These are phyloP conservation scores for Neuroscelio doddi DNA, from an alignment of 2,888 invertebrate genomes.

Conservation along the genomic window DNA sequence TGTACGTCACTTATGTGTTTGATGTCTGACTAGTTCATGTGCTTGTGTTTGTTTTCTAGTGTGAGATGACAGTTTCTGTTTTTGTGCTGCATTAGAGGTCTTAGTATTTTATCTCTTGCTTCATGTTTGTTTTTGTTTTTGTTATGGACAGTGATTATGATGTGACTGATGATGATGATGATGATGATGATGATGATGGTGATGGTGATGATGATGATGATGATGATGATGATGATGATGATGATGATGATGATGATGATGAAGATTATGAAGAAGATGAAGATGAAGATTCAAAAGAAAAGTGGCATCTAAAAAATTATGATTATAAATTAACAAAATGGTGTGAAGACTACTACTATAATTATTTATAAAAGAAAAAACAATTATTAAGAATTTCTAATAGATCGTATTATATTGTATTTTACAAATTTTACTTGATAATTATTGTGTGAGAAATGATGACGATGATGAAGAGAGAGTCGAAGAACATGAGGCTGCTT, in stretches of 20 bases:
- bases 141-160: no score
- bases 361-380: constrained; percentile 69
- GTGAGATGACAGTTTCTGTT: no score
- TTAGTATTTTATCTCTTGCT: no score
- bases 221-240: constrained; percentile 24
- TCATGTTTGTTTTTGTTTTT: no score
- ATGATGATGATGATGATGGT: no score
- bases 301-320: constrained; percentile 63
- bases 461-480: constrained; percentile 51
- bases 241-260: constrained; percentile 29
- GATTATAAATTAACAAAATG: constrained; percentile 66
- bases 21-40: no score
- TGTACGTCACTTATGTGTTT: no score
- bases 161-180: no score
- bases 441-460: constrained; percentile 54
- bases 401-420: constrained; percentile 70
- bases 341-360: constrained; percentile 71
- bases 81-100: no score
- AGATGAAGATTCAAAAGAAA: constrained; percentile 49
- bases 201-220: no score
- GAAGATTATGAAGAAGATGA: constrained; percentile 28
- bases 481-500: constrained; percentile 52
- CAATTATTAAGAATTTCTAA: constrained; percentile 66
- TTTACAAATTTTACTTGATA: constrained; percentile 71
- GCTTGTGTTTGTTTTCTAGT: no score